These are phyloP conservation scores for Bergia sp. DNA, from an alignment of 92 coral and sea anemone species.

Conservation along the genomic window DNA sequence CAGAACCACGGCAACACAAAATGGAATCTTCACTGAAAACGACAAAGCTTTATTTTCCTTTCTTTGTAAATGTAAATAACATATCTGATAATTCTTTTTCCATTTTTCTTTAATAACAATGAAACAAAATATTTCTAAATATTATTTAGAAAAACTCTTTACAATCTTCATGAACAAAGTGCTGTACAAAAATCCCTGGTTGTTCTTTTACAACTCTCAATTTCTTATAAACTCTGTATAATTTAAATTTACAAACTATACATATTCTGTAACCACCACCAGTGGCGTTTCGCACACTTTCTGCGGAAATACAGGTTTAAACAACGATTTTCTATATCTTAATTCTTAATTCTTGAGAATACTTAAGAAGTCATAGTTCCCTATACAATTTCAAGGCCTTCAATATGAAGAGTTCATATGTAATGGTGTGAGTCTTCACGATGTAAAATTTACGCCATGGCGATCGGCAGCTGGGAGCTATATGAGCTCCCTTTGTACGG, in stretches of 20 bases:
- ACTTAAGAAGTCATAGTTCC: conserved; percentile 22
- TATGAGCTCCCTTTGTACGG: conserved; percentile 46
- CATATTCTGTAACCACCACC: conserved; percentile 28
- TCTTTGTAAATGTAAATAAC: conserved; percentile 43
- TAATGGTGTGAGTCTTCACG: background rate
- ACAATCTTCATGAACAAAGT: conserved; percentile 44
- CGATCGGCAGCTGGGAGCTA: conserved; percentile 46
- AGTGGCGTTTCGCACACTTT: conserved; percentile 2
- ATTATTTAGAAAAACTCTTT: conserved; percentile 50
- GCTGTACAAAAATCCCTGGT: conserved; percentile 44
- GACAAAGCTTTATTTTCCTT: conserved; percentile 16
- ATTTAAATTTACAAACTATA: conserved; percentile 55
- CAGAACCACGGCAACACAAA: conserved; percentile 8
- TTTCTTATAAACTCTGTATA: conserved; percentile 48
- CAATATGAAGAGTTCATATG: conserved; percentile 29
- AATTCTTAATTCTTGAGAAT: conserved; percentile 29
- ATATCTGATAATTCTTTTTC: conserved; percentile 35
- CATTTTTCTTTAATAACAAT: conserved; percentile 45
- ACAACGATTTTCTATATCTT: conserved; percentile 13
- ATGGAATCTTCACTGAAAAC: background rate
- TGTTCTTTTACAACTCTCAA: background rate
- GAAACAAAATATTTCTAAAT: conserved; percentile 51
- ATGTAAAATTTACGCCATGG: conserved; percentile 39
- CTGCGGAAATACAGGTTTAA: conserved; percentile 11
- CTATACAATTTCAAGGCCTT: conserved; percentile 33